A percentile compares a stretch with the other conserved stretches of the same genome.
These are phyloP conservation scores for Leptinotarsa peninsularis DNA, from an alignment of 2,888 invertebrate species.

Conservation along the genomic window DNA sequence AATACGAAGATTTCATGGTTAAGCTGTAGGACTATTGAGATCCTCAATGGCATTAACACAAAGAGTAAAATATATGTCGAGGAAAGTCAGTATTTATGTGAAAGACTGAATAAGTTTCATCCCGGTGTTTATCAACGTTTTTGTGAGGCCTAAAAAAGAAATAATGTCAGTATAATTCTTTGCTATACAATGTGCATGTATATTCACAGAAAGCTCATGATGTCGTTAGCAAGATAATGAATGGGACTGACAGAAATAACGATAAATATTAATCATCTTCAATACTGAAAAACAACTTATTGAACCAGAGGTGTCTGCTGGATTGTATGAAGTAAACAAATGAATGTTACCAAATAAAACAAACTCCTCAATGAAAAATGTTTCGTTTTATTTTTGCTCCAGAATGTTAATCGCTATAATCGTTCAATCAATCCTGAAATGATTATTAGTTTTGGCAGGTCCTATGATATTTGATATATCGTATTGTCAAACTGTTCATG, in stretches of 20 bases:
- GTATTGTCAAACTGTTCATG: neutral
- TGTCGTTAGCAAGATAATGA: no score
- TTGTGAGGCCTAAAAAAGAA: neutral
- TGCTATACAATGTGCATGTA: no score
- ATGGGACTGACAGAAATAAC: no score
- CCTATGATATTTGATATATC: neutral
- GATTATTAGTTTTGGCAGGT: neutral
- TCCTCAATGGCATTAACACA: neutral
- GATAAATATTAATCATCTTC: no score
- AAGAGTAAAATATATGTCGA: neutral
- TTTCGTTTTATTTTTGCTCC: neutral
- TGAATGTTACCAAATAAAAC: no score
- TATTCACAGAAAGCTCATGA: no score
- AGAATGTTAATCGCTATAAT: neutral
- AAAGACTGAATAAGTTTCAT: neutral
- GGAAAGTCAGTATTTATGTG: neutral
- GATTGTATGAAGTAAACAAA: neutral
- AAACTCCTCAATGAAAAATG: neutral
- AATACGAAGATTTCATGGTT: conserved; percentile 1
- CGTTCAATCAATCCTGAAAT: neutral
- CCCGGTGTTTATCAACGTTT: neutral
- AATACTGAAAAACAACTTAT: neutral
- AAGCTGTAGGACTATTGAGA: neutral
- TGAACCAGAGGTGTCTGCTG: neutral
- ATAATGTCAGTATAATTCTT: no score